A percentile compares a stretch with the other conserved stretches of the same genome.
phyloP scores from a whole-genome alignment of 2,888 invertebrate genomes.

The Orchestes rusci region DNA sequence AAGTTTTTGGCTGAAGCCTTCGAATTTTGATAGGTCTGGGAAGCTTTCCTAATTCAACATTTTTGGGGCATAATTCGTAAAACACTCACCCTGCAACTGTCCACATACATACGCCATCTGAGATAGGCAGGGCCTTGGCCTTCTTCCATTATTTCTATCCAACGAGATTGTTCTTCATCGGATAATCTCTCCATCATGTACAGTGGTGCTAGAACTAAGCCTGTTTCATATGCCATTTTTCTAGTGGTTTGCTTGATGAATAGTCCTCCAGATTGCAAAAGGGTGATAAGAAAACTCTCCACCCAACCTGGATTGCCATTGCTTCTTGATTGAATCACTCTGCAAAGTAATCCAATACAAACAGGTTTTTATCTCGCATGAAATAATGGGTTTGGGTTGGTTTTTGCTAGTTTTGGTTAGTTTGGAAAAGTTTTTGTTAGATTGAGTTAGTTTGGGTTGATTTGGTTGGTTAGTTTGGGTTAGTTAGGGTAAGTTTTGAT shows the following conservation, averaged over 20 bases:
- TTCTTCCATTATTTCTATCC: constrained; percentile 33
- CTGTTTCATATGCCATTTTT: constrained; percentile 34
- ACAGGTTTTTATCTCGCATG: no score
- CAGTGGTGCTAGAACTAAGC: constrained; percentile 37
- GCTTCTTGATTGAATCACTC: constrained; percentile 53
- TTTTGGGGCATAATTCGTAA: no score
- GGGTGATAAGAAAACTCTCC: constrained; percentile 54
- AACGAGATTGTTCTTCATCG: constrained; percentile 27
- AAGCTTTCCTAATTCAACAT: constrained; percentile 30
- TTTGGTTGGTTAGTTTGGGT: no score
- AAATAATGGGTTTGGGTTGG: no score
- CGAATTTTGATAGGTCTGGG: constrained; percentile 28
- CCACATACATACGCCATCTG: constrained; percentile 46
- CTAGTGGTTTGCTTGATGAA: constrained; percentile 43
- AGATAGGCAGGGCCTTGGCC: constrained; percentile 27
- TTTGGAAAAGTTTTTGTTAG: no score
- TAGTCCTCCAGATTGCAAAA: constrained; percentile 50
- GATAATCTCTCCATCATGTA: constrained; percentile 36
- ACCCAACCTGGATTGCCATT: constrained; percentile 61
- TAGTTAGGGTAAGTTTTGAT: no score
- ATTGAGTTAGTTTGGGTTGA: no score
- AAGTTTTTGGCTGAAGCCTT: constrained; percentile 23
- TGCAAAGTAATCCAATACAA: constrained; percentile 26
- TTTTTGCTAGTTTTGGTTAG: no score
- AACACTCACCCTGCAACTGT: constrained; percentile 43